Conservation (phyloP, 2,113 vertebrate species). For the Macrotus californicus region DNA sequence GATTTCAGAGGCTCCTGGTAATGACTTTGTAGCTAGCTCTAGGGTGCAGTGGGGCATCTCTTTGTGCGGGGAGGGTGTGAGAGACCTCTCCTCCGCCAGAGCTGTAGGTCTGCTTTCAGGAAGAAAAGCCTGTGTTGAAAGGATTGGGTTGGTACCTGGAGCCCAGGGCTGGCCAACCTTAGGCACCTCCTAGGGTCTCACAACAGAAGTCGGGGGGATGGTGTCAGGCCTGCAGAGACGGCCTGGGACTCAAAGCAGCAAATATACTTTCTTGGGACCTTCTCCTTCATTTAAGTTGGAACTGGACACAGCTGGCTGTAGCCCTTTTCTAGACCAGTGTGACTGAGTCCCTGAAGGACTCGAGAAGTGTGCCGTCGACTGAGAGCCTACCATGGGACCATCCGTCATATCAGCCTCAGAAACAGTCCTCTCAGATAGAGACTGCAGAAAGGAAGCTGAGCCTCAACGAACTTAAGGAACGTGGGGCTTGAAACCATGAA, state of each 20-base stretch:
- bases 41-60: neutral
- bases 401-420: neutral
- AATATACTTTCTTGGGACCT: neutral
- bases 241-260: neutral
- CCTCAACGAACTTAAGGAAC: neutral
- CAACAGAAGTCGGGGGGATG: neutral
- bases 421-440: neutral
- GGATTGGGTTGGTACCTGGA: neutral
- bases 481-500: neutral
- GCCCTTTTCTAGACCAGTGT: neutral
- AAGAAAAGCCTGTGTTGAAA: neutral
- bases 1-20: constrained; percentile 11
- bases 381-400: neutral
- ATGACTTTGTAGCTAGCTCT: neutral
- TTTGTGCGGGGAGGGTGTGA: neutral
- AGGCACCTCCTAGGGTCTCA: neutral
- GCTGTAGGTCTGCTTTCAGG: neutral
- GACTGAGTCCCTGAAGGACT: neutral
- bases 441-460: neutral
- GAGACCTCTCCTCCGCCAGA: accelerated
- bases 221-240: neutral
- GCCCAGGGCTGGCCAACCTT: neutral
- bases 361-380: neutral
- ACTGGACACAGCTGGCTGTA: neutral
- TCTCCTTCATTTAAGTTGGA: neutral